Evolutionary conservation across 2,113 vertebrate genomes (phyloP).

Genomic region (Myotis brandtii): DNA sequence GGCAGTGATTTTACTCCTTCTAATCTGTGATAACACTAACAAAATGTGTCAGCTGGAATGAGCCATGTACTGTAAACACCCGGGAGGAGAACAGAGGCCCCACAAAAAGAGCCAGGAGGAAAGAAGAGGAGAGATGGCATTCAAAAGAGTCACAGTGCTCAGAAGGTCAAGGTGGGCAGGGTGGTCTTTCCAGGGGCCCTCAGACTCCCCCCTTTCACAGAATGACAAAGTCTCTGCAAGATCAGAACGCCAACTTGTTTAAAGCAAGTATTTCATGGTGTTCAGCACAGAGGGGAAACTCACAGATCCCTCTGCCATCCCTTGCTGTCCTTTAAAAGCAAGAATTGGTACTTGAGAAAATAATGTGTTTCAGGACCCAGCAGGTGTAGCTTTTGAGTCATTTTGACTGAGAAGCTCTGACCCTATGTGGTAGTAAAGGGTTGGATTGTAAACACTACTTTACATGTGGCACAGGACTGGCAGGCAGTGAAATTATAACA

Average conservation of each 20-base stretch:
- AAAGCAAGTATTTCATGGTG: slow-evolving; percentile 48
- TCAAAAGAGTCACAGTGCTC: slow-evolving; percentile 15
- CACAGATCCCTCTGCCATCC: background rate
- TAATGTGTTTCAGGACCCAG: background rate
- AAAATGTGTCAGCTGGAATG: slow-evolving; percentile 87
- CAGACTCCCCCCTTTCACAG: slow-evolving; percentile 44
- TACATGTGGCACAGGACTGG: background rate
- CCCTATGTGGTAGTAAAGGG: background rate
- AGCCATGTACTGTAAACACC: slow-evolving; percentile 72
- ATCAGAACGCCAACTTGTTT: slow-evolving; percentile 49
- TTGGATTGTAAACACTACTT: background rate
- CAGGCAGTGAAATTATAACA: background rate
- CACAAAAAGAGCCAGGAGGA: slow-evolving; percentile 64
- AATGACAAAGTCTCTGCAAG: slow-evolving; percentile 61
- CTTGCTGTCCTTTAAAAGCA: slow-evolving; percentile 17
- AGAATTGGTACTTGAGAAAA: background rate
- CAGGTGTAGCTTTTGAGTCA: background rate
- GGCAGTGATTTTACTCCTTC: slow-evolving; percentile 83
- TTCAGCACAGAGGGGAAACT: background rate
- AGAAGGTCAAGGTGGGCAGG: slow-evolving; percentile 63
- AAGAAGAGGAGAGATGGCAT: slow-evolving; percentile 50
- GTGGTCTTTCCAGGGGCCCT: slow-evolving; percentile 64
- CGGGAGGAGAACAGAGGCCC: slow-evolving; percentile 45
- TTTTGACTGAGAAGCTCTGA: background rate
- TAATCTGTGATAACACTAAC: slow-evolving; percentile 88